These are phyloP conservation scores for Orchesella flavescens DNA, from an alignment of 2,888 invertebrate genomes.

Conservation along the genomic window DNA sequence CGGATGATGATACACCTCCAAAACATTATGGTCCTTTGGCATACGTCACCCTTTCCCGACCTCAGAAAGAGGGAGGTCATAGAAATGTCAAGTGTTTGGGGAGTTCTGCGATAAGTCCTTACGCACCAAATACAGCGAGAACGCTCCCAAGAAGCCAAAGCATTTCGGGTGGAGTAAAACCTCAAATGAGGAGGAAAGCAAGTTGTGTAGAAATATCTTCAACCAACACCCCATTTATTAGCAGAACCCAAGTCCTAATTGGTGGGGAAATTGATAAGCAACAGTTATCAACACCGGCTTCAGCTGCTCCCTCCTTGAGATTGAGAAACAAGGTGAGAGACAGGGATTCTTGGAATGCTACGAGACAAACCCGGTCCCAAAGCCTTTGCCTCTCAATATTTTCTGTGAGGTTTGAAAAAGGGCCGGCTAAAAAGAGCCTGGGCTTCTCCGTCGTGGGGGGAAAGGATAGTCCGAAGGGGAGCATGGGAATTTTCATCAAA, in stretches of 20 bases:
- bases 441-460: conserved; percentile 94
- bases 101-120: background rate
- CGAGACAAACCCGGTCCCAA: conserved; percentile 58
- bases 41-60: conserved; percentile 41
- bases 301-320: conserved; percentile 60
- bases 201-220: conserved; percentile 16
- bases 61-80: background rate
- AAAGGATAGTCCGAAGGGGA: conserved; percentile 86
- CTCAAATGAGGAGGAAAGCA: conserved; percentile 8
- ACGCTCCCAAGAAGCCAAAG: conserved; percentile 55
- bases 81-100: background rate
- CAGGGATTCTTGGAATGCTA: conserved; percentile 52
- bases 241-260: conserved; percentile 12
- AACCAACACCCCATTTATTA: background rate
- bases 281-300: background rate
- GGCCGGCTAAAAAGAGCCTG: conserved; percentile 86
- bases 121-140: background rate
- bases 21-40: conserved; percentile 44
- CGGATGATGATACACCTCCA: conserved; percentile 8
- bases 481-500: conserved; percentile 91
- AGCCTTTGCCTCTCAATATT: conserved; percentile 70
- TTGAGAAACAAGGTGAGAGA: conserved; percentile 64
- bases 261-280: background rate
- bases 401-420: conserved; percentile 79
- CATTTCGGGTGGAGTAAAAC: conserved; percentile 19